Percentiles rank a stretch among this genome's conserved stretches.
Evolutionary conservation across 92 coral and sea anemone genomes (phyloP).

Genomic region (Porites evermanni): DNA sequence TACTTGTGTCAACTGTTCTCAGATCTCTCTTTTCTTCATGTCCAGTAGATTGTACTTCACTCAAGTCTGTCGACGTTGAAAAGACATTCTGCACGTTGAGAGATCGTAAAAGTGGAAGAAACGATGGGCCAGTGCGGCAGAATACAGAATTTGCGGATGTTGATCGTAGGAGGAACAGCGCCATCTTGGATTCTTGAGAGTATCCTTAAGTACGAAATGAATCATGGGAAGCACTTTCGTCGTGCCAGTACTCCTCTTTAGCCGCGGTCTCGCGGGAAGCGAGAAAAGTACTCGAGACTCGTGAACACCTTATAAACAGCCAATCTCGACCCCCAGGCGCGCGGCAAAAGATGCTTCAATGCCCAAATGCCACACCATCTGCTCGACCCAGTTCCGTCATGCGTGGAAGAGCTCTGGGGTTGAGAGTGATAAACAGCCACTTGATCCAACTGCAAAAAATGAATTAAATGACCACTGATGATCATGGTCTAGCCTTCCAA

Average conservation of each 20-base stretch:
- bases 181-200: background rate
- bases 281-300: too few species aligned
- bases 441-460: too few species aligned
- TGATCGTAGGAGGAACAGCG: background rate
- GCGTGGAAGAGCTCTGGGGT: too few species aligned
- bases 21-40: background rate
- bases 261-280: background rate
- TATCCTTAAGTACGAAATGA: background rate
- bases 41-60: background rate
- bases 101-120: background rate
- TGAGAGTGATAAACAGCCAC: too few species aligned
- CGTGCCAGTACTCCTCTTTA: background rate
- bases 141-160: background rate
- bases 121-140: background rate
- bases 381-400: too few species aligned
- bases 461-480: too few species aligned
- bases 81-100: background rate
- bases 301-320: too few species aligned
- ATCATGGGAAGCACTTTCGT: background rate
- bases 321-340: too few species aligned
- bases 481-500: too few species aligned
- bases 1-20: background rate
- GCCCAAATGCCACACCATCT: too few species aligned
- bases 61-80: background rate
- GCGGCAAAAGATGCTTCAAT: too few species aligned